Conservation (phyloP, 2,797 vertebrate genomes). For the Neosalanx taihuensis region DNA sequence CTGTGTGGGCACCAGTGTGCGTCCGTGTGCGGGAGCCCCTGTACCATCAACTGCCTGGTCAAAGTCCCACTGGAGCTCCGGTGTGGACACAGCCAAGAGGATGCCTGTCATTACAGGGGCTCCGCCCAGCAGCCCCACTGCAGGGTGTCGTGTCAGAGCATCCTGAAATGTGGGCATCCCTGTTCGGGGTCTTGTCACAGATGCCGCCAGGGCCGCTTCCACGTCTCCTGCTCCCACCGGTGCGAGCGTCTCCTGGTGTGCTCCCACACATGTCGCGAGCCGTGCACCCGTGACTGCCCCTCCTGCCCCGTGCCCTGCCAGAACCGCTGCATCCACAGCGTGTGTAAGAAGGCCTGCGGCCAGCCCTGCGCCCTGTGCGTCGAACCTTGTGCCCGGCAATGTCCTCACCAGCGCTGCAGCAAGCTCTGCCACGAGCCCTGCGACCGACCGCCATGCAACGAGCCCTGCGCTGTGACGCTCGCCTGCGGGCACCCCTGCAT, state of each 20-base stretch:
- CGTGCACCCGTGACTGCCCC: conserved; percentile 82
- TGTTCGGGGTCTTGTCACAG: conserved; percentile 79
- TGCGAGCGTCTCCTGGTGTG: conserved; percentile 82
- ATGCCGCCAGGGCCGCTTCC: conserved; percentile 84
- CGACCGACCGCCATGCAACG: conserved; percentile 79
- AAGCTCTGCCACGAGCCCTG: conserved; percentile 88
- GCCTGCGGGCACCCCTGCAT: conserved; percentile 84
- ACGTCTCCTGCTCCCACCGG: conserved; percentile 67
- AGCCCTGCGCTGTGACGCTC: conserved; percentile 75
- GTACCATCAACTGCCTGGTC: conserved; percentile 67
- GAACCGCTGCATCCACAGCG: conserved; percentile 87
- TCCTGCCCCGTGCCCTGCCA: conserved; percentile 79
- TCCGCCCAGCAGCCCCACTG: conserved; percentile 55
- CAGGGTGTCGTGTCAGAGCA: conserved; percentile 58
- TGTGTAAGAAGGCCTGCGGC: conserved; percentile 80
- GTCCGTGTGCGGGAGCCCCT: conserved; percentile 73
- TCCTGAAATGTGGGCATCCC: conserved; percentile 79
- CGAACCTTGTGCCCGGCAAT: conserved; percentile 85
- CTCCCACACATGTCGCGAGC: conserved; percentile 81
- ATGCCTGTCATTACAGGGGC: conserved; percentile 65
- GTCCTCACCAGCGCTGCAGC: conserved; percentile 81
- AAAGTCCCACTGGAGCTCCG: conserved; percentile 65
- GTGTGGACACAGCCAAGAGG: conserved; percentile 80
- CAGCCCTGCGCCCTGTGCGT: conserved; percentile 78
- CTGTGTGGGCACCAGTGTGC: conserved; percentile 80